phyloP scores from a whole-genome alignment of 1,140 invertebrate genomes.

The Listronotus bonariensis region DNA sequence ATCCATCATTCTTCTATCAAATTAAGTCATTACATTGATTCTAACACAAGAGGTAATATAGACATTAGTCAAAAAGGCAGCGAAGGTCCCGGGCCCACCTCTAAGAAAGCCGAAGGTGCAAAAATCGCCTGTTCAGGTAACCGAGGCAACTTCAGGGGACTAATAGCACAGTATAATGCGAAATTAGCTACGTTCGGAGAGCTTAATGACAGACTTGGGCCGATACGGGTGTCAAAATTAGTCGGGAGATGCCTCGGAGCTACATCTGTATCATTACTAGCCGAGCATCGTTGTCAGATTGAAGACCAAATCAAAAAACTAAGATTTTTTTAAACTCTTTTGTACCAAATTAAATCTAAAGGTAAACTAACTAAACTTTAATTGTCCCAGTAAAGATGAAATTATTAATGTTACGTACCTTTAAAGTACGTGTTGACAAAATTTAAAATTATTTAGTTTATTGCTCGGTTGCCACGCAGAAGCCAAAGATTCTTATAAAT shows the following conservation, averaged over 20 bases:
- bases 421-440: too few species aligned
- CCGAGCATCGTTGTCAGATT: slow-evolving; percentile 8
- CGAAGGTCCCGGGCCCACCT: slow-evolving; percentile 1
- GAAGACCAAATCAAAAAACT: not conserved
- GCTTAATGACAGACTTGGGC: slow-evolving; percentile 34
- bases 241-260: slow-evolving; percentile 29
- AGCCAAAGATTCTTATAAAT: too few species aligned
- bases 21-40: slow-evolving; percentile 25
- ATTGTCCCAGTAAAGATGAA: too few species aligned
- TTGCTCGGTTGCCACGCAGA: too few species aligned
- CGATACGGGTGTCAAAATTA: slow-evolving; percentile 40
- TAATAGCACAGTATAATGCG: slow-evolving; percentile 35
- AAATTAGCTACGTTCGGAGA: slow-evolving; percentile 36
- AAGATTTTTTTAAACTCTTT: not conserved
- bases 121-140: slow-evolving; percentile 32
- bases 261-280: slow-evolving; percentile 35
- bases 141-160: slow-evolving; percentile 31
- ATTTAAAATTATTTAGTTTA: too few species aligned
- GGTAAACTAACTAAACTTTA: too few species aligned
- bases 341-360: too few species aligned
- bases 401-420: too few species aligned
- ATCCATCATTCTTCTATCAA: slow-evolving; percentile 7
- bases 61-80: slow-evolving; percentile 33
- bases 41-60: slow-evolving; percentile 20
- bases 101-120: slow-evolving; percentile 28